A percentile compares a stretch with the other conserved stretches of the same genome.
Conservation (phyloP, 2,113 vertebrate species). For the Salvelinus fontinalis region DNA sequence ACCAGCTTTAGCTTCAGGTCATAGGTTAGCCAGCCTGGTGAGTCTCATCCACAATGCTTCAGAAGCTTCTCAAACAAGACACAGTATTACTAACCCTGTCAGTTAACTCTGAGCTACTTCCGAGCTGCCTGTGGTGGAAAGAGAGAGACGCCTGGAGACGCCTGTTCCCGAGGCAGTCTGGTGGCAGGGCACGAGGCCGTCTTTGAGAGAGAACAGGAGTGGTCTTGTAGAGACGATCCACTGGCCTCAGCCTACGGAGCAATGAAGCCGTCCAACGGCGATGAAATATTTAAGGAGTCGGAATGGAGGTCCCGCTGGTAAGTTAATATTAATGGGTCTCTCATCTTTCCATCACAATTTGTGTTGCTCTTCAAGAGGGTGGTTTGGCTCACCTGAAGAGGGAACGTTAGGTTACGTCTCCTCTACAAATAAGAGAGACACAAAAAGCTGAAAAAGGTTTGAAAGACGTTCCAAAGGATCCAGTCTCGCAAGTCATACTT, state of each 20-base stretch:
- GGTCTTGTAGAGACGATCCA: constrained; percentile 74
- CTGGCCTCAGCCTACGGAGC: constrained; percentile 61
- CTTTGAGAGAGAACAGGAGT: constrained; percentile 78
- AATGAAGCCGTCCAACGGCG: constrained; percentile 71
- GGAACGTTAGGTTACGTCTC: constrained; percentile 13
- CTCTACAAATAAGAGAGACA: too few relatives aligned
- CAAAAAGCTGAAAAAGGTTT: background rate
- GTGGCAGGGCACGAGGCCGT: constrained; percentile 73
- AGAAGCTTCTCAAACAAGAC: constrained; percentile 41
- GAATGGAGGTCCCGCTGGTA: constrained; percentile 74
- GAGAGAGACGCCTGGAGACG: constrained; percentile 68
- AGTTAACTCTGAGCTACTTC: constrained; percentile 17
- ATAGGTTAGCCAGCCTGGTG: constrained; percentile 16
- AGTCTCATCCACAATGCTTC: constrained; percentile 36
- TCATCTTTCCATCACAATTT: constrained; percentile 2
- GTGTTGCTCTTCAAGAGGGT: constrained; percentile 51
- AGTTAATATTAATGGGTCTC: constrained; percentile 80
- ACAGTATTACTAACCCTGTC: constrained; percentile 56
- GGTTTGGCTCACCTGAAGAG: constrained; percentile 49
- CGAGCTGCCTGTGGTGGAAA: constrained; percentile 60
- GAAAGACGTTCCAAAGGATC: constrained; percentile 13
- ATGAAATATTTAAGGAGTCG: constrained; percentile 78
- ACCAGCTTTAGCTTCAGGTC: background rate
- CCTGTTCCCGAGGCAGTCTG: constrained; percentile 72
- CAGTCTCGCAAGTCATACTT: background rate